Evolutionary conservation across 2,113 vertebrate species (phyloP).

Genomic region (Triplophysa tibetana): DNA sequence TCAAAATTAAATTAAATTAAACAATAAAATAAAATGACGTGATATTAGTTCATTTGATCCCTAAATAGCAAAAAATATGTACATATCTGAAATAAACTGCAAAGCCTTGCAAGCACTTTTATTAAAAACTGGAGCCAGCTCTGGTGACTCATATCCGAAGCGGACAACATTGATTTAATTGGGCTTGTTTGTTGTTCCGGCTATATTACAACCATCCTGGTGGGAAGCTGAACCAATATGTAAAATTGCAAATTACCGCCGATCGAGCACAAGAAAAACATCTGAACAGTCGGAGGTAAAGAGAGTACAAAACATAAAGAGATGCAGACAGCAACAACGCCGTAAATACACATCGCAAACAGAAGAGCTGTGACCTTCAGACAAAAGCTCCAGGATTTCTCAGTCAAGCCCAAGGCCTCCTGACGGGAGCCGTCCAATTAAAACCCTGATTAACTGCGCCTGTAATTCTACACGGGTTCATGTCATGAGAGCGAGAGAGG

Average conservation of each 20-base stretch:
- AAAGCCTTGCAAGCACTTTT: too few relatives aligned
- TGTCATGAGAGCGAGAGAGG: neutral
- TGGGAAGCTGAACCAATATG: slow-evolving; percentile 1
- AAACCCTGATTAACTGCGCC: neutral
- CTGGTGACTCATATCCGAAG: too few relatives aligned
- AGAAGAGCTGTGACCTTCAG: neutral
- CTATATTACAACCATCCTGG: slow-evolving; percentile 1
- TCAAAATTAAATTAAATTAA: too few relatives aligned
- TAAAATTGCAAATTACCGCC: slow-evolving; percentile 30
- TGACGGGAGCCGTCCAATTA: slow-evolving; percentile 4
- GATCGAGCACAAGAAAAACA: slow-evolving; percentile 25
- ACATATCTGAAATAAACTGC: too few relatives aligned
- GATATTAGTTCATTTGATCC: too few relatives aligned
- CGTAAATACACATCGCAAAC: neutral
- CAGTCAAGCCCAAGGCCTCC: neutral
- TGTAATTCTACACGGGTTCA: neutral
- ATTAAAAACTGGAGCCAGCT: too few relatives aligned
- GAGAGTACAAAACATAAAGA: slow-evolving; percentile 1
- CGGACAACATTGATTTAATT: neutral
- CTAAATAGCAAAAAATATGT: too few relatives aligned
- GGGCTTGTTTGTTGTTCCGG: neutral
- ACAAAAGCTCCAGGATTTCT: slow-evolving; percentile 13
- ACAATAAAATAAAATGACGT: too few relatives aligned
- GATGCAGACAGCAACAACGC: neutral
- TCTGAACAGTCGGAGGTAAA: slow-evolving; percentile 28